Evolutionary conservation across 2,113 vertebrate genomes (phyloP), one percentile per base, ranked within the genome.

Genomic region (Myodes glareolus): DNA sequence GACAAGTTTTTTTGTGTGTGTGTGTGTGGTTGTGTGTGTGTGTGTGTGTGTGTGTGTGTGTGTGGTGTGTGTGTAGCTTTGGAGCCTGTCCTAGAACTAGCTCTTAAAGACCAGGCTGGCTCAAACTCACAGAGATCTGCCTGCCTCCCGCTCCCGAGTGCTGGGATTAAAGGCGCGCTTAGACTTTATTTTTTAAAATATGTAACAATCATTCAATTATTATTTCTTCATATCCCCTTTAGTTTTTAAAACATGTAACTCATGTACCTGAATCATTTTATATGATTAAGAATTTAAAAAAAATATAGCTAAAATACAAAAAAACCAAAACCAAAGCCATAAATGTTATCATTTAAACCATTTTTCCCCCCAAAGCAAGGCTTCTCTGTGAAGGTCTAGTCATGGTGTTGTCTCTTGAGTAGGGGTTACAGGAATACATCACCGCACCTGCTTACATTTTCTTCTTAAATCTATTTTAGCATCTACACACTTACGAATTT

Each of bases 151-250:
- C 58, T 58, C 58, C 58, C 5, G 58, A 58, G 58, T 21, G 58
- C 58, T 58, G 58, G 58, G 58, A 58, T 58, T 58, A 58, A 58
- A 58, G 55, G 55, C 6, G 5, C 21, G 55, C 16, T 58, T 23
- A 91, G 50, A 81, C 50, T 81, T 81, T 55, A 36, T 86, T 94
- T 95, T 55, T 94, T 85, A 50, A 89, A 93, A 97, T 78, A 73
- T 45, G 78, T 47, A 77, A 91, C 76, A 36, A 67, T 5, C 90
- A 88, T 91, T 90, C 63, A 75, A 12, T 36, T 85, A 52, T 93
- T 70, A 70, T 25, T 81, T 85, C 39, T 94, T 90, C 14, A 47
- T 88, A 72, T 70, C 77, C 12, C 68, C 14, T 14, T 96, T 90
- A 52, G 31, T 55, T 91, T 89, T 25, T 50, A 91, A 97, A 84